These are phyloP conservation scores for Danio choprae DNA, from an alignment of 2,797 vertebrate species.

Conservation along the genomic window DNA sequence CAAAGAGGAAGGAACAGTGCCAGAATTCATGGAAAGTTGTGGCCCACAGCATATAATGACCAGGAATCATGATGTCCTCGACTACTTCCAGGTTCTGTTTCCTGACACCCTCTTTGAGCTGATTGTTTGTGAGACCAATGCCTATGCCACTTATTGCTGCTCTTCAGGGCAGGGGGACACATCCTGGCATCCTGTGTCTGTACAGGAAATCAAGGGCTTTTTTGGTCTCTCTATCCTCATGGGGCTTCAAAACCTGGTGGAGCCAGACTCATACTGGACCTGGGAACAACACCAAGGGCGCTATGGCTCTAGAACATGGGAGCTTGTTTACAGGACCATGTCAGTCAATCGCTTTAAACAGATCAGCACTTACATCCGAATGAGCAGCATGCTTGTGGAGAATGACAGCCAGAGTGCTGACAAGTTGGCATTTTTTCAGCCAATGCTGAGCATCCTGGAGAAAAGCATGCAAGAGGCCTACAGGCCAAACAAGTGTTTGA, in stretches of 20 bases:
- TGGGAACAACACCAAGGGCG: constrained; percentile 73
- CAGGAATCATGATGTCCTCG: constrained; percentile 74
- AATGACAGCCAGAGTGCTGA: constrained; percentile 53
- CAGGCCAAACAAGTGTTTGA: constrained; percentile 76
- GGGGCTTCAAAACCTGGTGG: constrained; percentile 75
- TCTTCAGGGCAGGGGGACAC: constrained; percentile 57
- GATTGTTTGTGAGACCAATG: constrained; percentile 77
- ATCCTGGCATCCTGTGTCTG: constrained; percentile 72
- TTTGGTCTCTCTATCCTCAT: constrained; percentile 79
- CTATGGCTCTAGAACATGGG: constrained; percentile 49
- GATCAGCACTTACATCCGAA: constrained; percentile 72
- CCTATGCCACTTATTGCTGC: constrained; percentile 65
- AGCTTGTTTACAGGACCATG: constrained; percentile 77
- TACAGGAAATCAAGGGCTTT: constrained; percentile 76
- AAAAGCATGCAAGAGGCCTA: constrained; percentile 73
- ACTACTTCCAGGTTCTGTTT: constrained; percentile 80
- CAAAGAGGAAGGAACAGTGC: constrained; percentile 41
- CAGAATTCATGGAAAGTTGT: constrained; percentile 64
- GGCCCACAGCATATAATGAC: constrained; percentile 71
- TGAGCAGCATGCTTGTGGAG: constrained; percentile 69
- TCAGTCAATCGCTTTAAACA: constrained; percentile 75
- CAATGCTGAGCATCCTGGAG: constrained; percentile 73
- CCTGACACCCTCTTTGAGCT: constrained; percentile 70
- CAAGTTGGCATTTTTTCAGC: constrained; percentile 73
- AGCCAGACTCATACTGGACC: constrained; percentile 77